These are phyloP conservation scores for Drosophila mayri DNA, from an alignment of 1,140 invertebrate species.

Conservation along the genomic window DNA sequence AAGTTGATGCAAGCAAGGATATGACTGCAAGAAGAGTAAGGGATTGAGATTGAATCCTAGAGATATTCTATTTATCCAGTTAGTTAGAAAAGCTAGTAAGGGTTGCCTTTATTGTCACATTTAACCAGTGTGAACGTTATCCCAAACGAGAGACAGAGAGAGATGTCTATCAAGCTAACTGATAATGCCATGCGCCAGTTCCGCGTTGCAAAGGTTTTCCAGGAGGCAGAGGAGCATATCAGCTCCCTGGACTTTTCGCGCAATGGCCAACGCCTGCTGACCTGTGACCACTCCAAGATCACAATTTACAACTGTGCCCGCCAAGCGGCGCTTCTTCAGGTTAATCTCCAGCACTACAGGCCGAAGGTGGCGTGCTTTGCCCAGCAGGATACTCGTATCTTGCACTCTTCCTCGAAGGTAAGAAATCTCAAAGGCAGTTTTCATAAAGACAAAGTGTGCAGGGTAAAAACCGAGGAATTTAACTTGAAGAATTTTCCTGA, in stretches of 20 bases:
- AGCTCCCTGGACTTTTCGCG: slow-evolving; percentile 37
- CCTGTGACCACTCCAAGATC: slow-evolving; percentile 34
- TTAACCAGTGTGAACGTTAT: not conserved
- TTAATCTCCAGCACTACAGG: slow-evolving; percentile 35
- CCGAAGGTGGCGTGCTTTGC: slow-evolving; percentile 53
- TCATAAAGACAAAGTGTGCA: not conserved
- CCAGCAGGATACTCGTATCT: slow-evolving; percentile 7
- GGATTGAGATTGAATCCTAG: not conserved
- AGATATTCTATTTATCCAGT: not conserved
- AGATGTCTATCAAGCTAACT: slow-evolving; percentile 34
- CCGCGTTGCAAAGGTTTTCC: slow-evolving; percentile 38
- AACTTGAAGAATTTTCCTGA: slow-evolving; percentile 1
- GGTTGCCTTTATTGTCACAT: slow-evolving; percentile 15
- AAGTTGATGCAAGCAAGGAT: slow-evolving; percentile 28
- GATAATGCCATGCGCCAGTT: slow-evolving; percentile 43
- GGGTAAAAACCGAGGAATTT: not conserved
- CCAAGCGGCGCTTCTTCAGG: slow-evolving; percentile 17
- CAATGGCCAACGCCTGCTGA: slow-evolving; percentile 35
- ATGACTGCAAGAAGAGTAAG: not conserved
- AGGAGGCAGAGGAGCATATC: slow-evolving; percentile 25
- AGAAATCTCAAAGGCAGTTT: not conserved
- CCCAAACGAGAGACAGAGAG: not conserved
- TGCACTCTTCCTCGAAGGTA: slow-evolving; percentile 59
- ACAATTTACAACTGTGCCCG: slow-evolving; percentile 25
- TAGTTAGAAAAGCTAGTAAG: not conserved